Conservation (phyloP, 2,113 vertebrate species). For the Alethe castanea region DNA sequence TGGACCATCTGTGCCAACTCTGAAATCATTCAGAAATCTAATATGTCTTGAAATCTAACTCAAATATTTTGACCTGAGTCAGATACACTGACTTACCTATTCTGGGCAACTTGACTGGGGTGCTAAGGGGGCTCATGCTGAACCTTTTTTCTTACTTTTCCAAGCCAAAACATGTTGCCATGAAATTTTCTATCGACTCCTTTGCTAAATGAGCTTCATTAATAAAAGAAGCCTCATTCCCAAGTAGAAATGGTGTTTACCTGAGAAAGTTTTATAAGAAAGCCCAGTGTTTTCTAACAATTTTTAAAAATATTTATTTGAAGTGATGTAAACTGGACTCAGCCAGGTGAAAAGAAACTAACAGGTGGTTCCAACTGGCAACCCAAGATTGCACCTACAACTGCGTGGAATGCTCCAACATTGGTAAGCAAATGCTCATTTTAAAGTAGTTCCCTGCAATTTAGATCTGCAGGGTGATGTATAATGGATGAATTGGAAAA, state of each 20-base stretch:
- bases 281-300: constrained; percentile 9
- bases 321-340: constrained; percentile 96
- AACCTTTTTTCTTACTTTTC: not conserved
- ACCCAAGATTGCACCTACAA: constrained; percentile 91
- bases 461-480: not conserved
- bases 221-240: not conserved
- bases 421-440: constrained; percentile 80
- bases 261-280: not conserved
- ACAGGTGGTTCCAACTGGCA: constrained; percentile 96
- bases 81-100: not conserved
- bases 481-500: not conserved
- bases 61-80: not conserved
- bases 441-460: not conserved
- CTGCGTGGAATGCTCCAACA: constrained; percentile 92
- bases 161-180: not conserved
- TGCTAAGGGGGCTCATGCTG: not conserved
- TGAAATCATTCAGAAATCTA: not conserved
- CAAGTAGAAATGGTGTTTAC: not conserved
- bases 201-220: not conserved
- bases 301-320: constrained; percentile 53
- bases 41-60: not conserved
- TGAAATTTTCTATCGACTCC: not conserved
- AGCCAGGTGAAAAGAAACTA: constrained; percentile 93
- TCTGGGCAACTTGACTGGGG: not conserved
- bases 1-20: not conserved